Conservation (phyloP, 30 jellyfish, hydroid and myxozoan genomes). For the Aurelia sp. region DNA sequence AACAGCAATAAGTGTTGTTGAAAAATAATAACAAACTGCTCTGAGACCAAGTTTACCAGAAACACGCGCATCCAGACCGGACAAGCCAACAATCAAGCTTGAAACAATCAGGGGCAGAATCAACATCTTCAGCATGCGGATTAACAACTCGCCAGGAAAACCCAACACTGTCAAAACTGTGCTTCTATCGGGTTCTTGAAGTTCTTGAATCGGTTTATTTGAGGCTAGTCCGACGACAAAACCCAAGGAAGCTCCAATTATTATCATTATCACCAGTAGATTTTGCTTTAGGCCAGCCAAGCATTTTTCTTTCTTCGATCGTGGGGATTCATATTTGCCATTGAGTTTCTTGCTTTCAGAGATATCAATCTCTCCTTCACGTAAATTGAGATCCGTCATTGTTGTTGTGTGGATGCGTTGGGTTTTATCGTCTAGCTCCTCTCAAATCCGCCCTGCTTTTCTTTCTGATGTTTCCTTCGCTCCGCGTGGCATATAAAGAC, state of each 20-base stretch:
- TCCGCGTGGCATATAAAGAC: not conserved
- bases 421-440: not conserved
- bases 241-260: conserved; percentile 85
- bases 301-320: conserved; percentile 45
- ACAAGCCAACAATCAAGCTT: conserved; percentile 88
- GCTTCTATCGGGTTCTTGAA: conserved; percentile 82
- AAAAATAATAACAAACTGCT: conserved; percentile 81
- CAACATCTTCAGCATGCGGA: conserved; percentile 83
- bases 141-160: conserved; percentile 91
- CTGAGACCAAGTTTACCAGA: conserved; percentile 93
- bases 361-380: conserved; percentile 54
- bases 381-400: conserved; percentile 53
- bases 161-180: conserved; percentile 84
- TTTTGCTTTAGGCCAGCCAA: conserved; percentile 66
- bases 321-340: conserved; percentile 26
- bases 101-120: conserved; percentile 89
- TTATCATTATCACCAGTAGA: conserved; percentile 69
- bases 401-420: not conserved
- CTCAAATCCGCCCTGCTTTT: not conserved
- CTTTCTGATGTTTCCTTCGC: not conserved
- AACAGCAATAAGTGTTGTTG: conserved; percentile 91
- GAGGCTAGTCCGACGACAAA: conserved; percentile 77
- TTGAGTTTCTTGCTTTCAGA: conserved; percentile 51
- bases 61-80: conserved; percentile 81
- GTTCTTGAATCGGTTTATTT: conserved; percentile 69